Evolutionary conservation across 2,888 invertebrate species (phyloP).

Genomic region (Agrochola circellaris): DNA sequence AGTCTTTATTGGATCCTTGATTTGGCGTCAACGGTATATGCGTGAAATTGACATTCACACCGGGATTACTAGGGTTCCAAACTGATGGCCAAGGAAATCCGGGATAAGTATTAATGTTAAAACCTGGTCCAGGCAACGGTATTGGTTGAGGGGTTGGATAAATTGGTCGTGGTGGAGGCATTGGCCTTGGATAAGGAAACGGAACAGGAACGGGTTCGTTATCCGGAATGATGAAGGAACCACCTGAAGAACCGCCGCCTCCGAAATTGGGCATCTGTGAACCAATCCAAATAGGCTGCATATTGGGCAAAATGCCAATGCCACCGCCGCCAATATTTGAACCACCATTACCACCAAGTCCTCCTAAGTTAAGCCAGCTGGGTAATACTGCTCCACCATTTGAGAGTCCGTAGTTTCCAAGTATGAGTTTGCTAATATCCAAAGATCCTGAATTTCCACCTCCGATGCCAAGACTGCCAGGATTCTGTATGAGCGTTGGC

Average conservation of each 20-base stretch:
- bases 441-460: slow-evolving; percentile 23
- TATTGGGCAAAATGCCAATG: slow-evolving; percentile 22
- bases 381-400: slow-evolving; percentile 7
- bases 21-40: slow-evolving; percentile 24
- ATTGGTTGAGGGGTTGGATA: slow-evolving; percentile 28
- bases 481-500: slow-evolving; percentile 51
- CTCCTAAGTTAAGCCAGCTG: slow-evolving; percentile 32
- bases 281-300: slow-evolving; percentile 48
- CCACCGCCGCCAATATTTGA: slow-evolving; percentile 4
- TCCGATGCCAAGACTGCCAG: slow-evolving; percentile 17
- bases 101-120: slow-evolving; percentile 19
- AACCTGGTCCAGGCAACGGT: slow-evolving; percentile 34
- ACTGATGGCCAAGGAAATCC: slow-evolving; percentile 30
- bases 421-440: slow-evolving; percentile 28
- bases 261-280: slow-evolving; percentile 30
- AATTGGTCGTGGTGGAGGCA: slow-evolving; percentile 23
- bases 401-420: slow-evolving; percentile 20
- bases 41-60: slow-evolving; percentile 31
- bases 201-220: slow-evolving; percentile 18
- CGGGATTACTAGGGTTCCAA: slow-evolving; percentile 35
- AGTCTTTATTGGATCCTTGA: slow-evolving; percentile 17
- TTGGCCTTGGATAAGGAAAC: slow-evolving; percentile 15
- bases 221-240: slow-evolving; percentile 13
- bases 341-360: slow-evolving; percentile 2
- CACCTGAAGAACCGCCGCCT: slow-evolving; percentile 12